These are phyloP conservation scores for Notamacropus eugenii DNA, from an alignment of 2,797 vertebrate genomes.

Conservation along the genomic window DNA sequence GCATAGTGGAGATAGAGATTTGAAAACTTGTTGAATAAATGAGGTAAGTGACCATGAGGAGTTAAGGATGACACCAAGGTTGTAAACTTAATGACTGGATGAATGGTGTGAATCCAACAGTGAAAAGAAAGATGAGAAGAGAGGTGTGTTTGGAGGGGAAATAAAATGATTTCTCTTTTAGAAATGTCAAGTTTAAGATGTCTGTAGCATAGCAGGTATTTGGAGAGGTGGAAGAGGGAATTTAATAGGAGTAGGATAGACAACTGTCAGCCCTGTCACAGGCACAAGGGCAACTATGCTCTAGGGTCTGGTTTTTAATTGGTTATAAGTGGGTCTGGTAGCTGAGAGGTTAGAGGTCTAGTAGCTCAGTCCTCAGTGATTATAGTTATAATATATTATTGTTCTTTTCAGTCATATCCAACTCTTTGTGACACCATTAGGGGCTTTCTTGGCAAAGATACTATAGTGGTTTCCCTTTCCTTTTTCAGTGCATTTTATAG, in stretches of 20 bases:
- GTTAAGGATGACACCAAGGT: neutral
- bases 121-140: neutral
- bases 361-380: neutral
- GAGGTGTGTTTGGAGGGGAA: neutral
- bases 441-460: neutral
- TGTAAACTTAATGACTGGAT: neutral
- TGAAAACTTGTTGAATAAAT: too few relatives aligned
- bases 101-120: too few relatives aligned
- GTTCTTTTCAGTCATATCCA: neutral
- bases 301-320: neutral
- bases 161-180: neutral
- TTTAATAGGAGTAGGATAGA: neutral
- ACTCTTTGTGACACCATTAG: neutral
- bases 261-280: neutral
- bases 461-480: neutral
- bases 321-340: neutral
- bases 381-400: neutral
- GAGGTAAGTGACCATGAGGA: neutral
- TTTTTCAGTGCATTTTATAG: neutral
- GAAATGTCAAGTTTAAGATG: neutral
- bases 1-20: too few relatives aligned
- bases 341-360: neutral
- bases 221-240: neutral
- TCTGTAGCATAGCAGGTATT: neutral
- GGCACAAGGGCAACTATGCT: neutral